These are phyloP conservation scores for Marmota flaviventris DNA, from an alignment of 2,113 vertebrate species.

Conservation along the genomic window DNA sequence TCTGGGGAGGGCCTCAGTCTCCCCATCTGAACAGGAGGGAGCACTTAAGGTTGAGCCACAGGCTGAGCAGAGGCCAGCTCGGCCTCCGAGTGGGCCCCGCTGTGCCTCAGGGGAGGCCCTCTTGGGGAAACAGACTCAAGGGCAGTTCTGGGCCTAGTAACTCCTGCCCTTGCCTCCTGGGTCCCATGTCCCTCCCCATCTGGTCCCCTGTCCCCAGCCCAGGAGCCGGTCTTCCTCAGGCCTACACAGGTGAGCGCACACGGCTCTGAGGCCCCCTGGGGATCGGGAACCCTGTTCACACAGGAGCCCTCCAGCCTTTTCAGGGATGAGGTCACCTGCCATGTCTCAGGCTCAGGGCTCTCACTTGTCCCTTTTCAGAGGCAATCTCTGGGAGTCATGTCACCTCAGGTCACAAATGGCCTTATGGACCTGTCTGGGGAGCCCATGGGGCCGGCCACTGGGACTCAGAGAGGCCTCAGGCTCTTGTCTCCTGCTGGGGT, in stretches of 20 bases:
- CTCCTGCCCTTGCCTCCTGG: background rate
- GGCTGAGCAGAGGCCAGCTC: background rate
- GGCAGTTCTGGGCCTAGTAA: background rate
- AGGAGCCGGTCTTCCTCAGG: background rate
- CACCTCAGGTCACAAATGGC: background rate
- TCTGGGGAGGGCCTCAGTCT: background rate
- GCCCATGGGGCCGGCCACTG: background rate
- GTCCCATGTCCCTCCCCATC: too few species aligned
- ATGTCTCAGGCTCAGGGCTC: background rate
- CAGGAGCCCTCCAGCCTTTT: fast-evolving
- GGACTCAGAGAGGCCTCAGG: background rate
- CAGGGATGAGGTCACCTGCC: fast-evolving
- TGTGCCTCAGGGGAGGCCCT: too few species aligned
- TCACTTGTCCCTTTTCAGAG: background rate
- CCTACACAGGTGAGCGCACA: too few species aligned
- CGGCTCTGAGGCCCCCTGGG: too few species aligned
- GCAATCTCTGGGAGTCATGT: background rate
- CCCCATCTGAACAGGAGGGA: background rate
- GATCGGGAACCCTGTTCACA: fast-evolving
- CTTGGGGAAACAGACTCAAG: background rate
- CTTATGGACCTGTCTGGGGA: fast-evolving
- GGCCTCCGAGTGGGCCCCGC: fast-evolving
- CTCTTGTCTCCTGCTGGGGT: background rate
- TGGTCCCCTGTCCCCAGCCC: too few species aligned
- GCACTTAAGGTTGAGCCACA: fast-evolving